Evolutionary conservation across 2,797 vertebrate genomes (phyloP), one percentile per base, ranked within the genome.

Genomic region (Chaenodraco wilsoni): DNA sequence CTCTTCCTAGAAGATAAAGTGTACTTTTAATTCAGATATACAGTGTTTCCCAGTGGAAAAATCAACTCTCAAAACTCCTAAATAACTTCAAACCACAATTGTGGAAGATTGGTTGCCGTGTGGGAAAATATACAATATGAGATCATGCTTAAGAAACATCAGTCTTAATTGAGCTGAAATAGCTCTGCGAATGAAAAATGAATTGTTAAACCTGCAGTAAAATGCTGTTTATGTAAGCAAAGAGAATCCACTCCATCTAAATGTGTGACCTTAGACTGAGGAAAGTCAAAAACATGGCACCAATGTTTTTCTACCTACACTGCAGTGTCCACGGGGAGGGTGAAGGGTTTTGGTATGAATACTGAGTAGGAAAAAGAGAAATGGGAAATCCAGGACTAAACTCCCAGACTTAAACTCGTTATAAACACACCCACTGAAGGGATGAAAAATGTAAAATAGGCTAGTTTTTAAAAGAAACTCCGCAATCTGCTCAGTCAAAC

Each of bases 361-460:
- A 78, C 74, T 78, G 81, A 84, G 76, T 68, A 21, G 58, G 73
- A 72, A 88, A 87, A 87, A 61, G 87, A 78, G 77, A 83, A 91
- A 86, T 69, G 80, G 84, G 75, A 81, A 83, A 86, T 88, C 66
- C 72, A 84, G 82, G 86, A 77, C 81, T 78, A 82, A 76, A 88
- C 65, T 70, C 33, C 59, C 67, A 55, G 73, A 86, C 71, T 81
- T 84, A 87, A 93, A 94, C 89, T 92, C 87, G 90, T 88, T 92
- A 70, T 86, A 87, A 88, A 86, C 79, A 82, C 62, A 82, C 62
- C 86, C 90, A 86, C 92, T 56, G 66, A 92, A 87, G 89, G 78
- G 75, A 94, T 93, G 79, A 93, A 94, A 92, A 92, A 95, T 94
- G 92, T 84, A 94, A 88, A 92, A 84, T 82, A 82, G 74, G 65